Evolutionary conservation across 2,113 vertebrate genomes (phyloP).

Genomic region (Cryptomyrus ogoouensis): DNA sequence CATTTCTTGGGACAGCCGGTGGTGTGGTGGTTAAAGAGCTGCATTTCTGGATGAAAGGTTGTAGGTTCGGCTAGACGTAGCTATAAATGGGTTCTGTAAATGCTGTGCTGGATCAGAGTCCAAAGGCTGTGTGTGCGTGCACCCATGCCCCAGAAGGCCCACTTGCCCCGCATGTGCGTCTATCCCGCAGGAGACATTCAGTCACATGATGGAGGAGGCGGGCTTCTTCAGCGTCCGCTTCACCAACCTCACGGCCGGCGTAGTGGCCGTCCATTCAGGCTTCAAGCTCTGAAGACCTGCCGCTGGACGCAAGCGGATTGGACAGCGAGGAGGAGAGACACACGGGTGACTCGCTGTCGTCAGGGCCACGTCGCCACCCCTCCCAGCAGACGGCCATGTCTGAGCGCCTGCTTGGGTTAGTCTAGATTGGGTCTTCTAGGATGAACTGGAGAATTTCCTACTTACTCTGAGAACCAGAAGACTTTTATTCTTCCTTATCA

Average conservation of each 20-base stretch:
- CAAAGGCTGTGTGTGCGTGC: not conserved
- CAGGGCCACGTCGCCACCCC: not conserved
- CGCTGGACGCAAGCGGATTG: not conserved
- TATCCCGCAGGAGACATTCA: constrained; percentile 76
- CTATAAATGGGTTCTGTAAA: not conserved
- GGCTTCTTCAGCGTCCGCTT: constrained; percentile 82
- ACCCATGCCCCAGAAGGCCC: not conserved
- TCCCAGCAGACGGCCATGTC: not conserved
- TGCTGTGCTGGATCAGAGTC: too few relatives aligned
- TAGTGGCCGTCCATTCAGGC: constrained; percentile 91
- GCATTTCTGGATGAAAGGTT: not conserved
- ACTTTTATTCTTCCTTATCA: not conserved
- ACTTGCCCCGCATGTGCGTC: not conserved
- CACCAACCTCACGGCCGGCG: constrained; percentile 71
- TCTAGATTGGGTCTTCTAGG: not conserved
- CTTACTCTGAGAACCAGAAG: not conserved
- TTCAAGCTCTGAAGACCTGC: constrained; percentile 76
- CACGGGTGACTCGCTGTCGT: not conserved
- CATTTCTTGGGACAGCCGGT: not conserved
- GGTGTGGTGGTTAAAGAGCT: not conserved
- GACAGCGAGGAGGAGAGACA: not conserved
- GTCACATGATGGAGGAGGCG: constrained; percentile 81
- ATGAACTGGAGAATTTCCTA: not conserved
- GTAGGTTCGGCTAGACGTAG: not conserved
- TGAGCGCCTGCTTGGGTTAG: not conserved